Evolutionary conservation across 1,140 invertebrate genomes (phyloP).

Genomic region (Nebria ingens): DNA sequence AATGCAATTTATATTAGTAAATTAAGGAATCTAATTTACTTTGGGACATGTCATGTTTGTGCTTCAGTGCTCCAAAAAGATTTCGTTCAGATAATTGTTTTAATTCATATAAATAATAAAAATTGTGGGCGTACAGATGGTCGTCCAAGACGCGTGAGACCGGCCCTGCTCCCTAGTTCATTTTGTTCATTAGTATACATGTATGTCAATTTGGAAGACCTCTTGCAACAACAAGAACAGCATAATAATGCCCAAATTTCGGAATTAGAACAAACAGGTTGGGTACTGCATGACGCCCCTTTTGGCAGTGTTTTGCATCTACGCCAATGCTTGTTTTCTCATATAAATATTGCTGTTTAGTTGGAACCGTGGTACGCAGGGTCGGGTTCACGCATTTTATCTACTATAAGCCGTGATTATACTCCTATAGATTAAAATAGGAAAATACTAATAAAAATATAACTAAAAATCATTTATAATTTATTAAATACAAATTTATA

Average conservation of each 20-base stretch:
- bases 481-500: no score
- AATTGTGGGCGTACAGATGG: not conserved
- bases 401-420: no score
- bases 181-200: not conserved
- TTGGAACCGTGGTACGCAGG: no score
- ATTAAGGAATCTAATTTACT: not conserved
- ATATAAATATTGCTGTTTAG: no score
- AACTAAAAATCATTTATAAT: no score
- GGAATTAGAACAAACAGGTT: not conserved
- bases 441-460: no score
- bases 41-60: not conserved
- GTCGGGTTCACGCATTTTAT: no score
- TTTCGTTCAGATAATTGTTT: not conserved
- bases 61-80: no score
- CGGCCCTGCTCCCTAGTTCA: constrained; percentile 3
- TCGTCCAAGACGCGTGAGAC: not conserved
- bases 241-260: not conserved
- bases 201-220: not conserved
- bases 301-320: no score
- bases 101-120: not conserved
- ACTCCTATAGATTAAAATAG: no score
- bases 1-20: not conserved
- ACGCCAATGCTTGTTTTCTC: no score
- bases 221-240: not conserved
- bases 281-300: not conserved